Conservation (phyloP, 2,113 vertebrate genomes). For the Aspiorhynchus laticeps region DNA sequence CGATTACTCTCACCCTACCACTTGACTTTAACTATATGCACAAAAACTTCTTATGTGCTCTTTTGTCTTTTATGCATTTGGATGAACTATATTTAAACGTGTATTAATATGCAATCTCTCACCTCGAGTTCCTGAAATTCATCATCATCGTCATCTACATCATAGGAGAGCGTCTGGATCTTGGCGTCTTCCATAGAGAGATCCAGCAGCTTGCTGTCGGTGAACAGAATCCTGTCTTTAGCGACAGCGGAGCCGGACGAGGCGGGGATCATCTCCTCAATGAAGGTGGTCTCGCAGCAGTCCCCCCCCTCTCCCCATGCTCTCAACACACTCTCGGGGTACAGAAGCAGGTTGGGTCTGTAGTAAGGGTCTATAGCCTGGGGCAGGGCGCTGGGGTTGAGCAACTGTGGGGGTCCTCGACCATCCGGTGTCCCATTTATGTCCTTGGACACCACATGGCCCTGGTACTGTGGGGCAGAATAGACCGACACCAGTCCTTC, state of each 20-base stretch:
- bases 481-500: conserved; percentile 84
- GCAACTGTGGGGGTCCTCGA: conserved; percentile 79
- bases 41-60: not conserved
- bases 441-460: conserved; percentile 70
- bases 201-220: conserved; percentile 84
- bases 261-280: conserved; percentile 80
- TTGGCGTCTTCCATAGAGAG: conserved; percentile 83
- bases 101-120: conserved; percentile 55
- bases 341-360: conserved; percentile 84
- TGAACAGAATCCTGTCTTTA: conserved; percentile 82
- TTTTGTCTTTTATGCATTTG: too few species aligned
- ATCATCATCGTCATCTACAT: conserved; percentile 88
- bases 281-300: conserved; percentile 95
- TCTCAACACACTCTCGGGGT: conserved; percentile 81
- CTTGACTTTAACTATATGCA: not conserved
- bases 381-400: conserved; percentile 85
- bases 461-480: conserved; percentile 84
- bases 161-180: conserved; percentile 90
- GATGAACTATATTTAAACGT: not conserved
- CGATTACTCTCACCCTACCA: not conserved
- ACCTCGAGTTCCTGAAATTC: conserved; percentile 96
- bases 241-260: conserved; percentile 75
- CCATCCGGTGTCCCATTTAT: conserved; percentile 65
- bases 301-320: conserved; percentile 83
- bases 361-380: conserved; percentile 80